A percentile compares a stretch with the other conserved stretches of the same genome.
Conservation (phyloP, 2,113 vertebrate species). For the Chaenocephalus aceratus region DNA sequence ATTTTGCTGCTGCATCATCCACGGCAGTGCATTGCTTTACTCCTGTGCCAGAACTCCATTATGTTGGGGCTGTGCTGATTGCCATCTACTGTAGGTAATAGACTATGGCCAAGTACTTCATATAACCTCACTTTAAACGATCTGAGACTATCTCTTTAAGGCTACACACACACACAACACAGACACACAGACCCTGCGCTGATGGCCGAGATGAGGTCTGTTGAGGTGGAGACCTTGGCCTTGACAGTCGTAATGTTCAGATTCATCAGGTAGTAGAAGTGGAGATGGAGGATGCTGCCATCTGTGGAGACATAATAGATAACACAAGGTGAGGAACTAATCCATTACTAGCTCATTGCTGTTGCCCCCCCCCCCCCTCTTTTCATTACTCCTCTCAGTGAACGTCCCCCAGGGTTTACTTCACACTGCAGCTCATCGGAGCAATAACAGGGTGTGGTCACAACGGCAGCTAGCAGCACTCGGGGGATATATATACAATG, state of each 20-base stretch:
- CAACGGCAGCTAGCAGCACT: slow-evolving; percentile 15
- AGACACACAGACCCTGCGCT: slow-evolving; percentile 75
- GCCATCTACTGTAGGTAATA: no score
- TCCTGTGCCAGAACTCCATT: no score
- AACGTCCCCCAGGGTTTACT: slow-evolving; percentile 42
- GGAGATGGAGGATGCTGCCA: slow-evolving; percentile 90
- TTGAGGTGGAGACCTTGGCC: slow-evolving; percentile 88
- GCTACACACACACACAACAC: no score
- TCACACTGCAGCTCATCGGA: slow-evolving; percentile 37
- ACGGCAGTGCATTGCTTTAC: no score
- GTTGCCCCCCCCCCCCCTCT: neutral
- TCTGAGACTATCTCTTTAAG: no score
- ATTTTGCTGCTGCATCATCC: no score
- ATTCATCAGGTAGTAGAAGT: slow-evolving; percentile 96
- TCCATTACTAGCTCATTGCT: slow-evolving; percentile 27
- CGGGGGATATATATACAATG: slow-evolving; percentile 25
- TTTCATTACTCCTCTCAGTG: slow-evolving; percentile 34
- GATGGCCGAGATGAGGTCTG: slow-evolving; percentile 88
- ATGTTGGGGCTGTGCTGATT: no score
- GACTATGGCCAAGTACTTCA: no score
- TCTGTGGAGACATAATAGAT: slow-evolving; percentile 81
- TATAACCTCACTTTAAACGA: no score
- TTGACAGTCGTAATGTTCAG: slow-evolving; percentile 97
- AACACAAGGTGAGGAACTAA: slow-evolving; percentile 33
- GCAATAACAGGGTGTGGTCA: slow-evolving; percentile 30